phyloP scores from a whole-genome alignment of 2,888 invertebrate species.

The Drosophila vallismaia region DNA sequence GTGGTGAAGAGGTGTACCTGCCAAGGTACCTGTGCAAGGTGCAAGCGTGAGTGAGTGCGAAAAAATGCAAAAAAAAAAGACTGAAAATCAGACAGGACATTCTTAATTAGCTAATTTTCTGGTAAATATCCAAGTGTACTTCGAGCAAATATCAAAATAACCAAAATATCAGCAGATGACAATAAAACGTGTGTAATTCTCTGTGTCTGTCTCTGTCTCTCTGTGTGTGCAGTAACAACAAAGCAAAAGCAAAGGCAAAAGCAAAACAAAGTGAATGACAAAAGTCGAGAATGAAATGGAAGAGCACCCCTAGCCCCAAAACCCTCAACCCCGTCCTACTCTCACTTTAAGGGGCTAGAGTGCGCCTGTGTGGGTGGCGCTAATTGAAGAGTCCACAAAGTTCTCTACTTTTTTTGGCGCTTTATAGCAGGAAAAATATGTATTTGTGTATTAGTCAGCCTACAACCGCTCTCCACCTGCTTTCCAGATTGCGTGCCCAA shows the following conservation, averaged over 20 bases:
- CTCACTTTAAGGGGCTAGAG: slow-evolving; percentile 55
- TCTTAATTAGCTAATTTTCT: slow-evolving; percentile 68
- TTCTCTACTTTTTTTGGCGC: slow-evolving; percentile 38
- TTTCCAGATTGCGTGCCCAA: slow-evolving; percentile 70
- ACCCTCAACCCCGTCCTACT: slow-evolving; percentile 3
- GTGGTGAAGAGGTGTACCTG: slow-evolving; percentile 13
- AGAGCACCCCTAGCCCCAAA: slow-evolving; percentile 42
- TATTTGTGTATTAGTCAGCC: slow-evolving; percentile 58
- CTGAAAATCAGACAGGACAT: slow-evolving; percentile 48
- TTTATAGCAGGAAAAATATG: neutral
- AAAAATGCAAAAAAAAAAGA: slow-evolving; percentile 24
- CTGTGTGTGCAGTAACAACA: slow-evolving; percentile 40
- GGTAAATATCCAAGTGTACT: slow-evolving; percentile 54
- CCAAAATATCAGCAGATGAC: slow-evolving; percentile 61
- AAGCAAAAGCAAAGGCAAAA: slow-evolving; percentile 39
- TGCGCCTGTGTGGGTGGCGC: slow-evolving; percentile 66
- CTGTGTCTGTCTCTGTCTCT: slow-evolving; percentile 4
- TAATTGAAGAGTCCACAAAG: slow-evolving; percentile 68
- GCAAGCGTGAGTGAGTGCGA: slow-evolving; percentile 18
- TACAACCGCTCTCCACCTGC: slow-evolving; percentile 62
- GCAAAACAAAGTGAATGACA: slow-evolving; percentile 59
- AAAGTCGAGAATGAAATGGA: slow-evolving; percentile 77
- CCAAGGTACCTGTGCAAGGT: slow-evolving; percentile 32
- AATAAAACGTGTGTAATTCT: slow-evolving; percentile 33
- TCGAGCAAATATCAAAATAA: slow-evolving; percentile 50